phyloP scores from a whole-genome alignment of 2,113 vertebrate genomes.

The Apaloderma vittatum region DNA sequence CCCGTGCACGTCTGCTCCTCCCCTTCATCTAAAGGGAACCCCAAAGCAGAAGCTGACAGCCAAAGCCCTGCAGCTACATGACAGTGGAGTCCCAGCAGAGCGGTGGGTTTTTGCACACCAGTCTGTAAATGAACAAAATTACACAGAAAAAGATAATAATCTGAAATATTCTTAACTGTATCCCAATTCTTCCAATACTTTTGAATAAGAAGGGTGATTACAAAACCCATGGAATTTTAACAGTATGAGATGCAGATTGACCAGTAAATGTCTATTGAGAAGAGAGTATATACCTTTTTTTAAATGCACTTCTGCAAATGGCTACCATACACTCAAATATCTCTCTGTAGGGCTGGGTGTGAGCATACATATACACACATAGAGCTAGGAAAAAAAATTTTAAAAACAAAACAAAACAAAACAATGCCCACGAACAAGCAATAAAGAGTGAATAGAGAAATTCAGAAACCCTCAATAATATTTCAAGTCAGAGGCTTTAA shows the following conservation, averaged over 20 bases:
- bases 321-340: background rate
- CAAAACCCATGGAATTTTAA: background rate
- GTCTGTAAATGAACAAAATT: accelerated
- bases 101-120: accelerated
- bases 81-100: accelerated
- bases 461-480: accelerated
- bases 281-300: background rate
- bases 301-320: background rate
- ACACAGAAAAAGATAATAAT: accelerated
- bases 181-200: background rate
- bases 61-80: accelerated
- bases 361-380: accelerated
- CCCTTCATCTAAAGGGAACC: accelerated
- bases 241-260: accelerated
- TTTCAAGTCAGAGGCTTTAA: background rate
- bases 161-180: no score
- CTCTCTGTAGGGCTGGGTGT: no score
- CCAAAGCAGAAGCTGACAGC: accelerated
- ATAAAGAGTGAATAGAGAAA: accelerated
- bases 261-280: accelerated
- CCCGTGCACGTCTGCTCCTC: accelerated
- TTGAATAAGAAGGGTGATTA: background rate
- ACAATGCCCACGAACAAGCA: accelerated
- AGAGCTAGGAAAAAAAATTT: accelerated
- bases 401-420: accelerated